Conservation (phyloP, 2,113 vertebrate species). For the Anarhynchus alexandrinus region DNA sequence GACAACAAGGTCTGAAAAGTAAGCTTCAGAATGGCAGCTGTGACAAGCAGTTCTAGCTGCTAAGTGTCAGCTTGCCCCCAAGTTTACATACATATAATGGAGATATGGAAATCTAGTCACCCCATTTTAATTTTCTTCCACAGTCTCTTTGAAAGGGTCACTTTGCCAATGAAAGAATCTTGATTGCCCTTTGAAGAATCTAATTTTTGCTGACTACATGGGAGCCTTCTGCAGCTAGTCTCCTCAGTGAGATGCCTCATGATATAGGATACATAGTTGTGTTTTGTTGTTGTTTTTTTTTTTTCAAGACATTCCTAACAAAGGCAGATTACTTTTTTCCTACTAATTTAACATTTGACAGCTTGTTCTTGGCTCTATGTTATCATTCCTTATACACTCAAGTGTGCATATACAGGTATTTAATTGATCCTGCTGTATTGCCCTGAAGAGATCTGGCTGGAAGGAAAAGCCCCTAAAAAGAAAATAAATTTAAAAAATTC, state of each 20-base stretch:
- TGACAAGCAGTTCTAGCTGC: background rate
- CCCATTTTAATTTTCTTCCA: background rate
- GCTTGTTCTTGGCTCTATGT: background rate
- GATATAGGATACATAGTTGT: background rate
- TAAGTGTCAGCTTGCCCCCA: background rate
- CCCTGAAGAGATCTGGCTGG: background rate
- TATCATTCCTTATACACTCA: background rate
- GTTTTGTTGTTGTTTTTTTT: too few relatives aligned
- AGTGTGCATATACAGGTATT: background rate
- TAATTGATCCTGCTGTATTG: background rate
- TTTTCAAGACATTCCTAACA: background rate
- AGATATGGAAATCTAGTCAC: background rate
- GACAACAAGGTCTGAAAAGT: background rate
- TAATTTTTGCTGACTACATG: background rate
- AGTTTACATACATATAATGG: background rate
- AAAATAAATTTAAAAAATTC: background rate
- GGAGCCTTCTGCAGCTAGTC: background rate
- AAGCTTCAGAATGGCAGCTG: background rate
- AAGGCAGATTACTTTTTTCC: background rate
- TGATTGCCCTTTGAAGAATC: background rate
- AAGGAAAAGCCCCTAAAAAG: background rate
- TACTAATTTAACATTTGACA: background rate
- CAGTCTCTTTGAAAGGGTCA: background rate
- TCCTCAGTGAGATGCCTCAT: background rate
- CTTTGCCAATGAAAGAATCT: background rate